These are phyloP conservation scores for Drosophila cognata DNA, from an alignment of 2,888 invertebrate genomes.

Conservation along the genomic window DNA sequence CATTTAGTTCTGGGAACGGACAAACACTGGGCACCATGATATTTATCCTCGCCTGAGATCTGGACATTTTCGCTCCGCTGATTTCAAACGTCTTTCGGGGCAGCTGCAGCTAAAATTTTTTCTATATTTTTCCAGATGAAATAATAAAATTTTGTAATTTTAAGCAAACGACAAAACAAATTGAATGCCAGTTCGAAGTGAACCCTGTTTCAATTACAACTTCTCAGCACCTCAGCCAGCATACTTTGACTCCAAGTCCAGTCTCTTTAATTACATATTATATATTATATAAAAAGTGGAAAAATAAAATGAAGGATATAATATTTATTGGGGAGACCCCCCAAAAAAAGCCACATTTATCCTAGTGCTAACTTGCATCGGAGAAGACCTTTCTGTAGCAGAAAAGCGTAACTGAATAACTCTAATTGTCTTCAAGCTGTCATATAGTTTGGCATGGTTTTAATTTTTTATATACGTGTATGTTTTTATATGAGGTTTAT, in stretches of 20 bases:
- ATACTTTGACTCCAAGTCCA: neutral
- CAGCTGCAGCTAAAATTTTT: neutral
- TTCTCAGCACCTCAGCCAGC: neutral
- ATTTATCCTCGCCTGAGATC: slow-evolving; percentile 32
- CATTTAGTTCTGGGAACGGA: slow-evolving; percentile 48
- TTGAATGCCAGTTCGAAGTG: neutral
- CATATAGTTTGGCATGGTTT: no score
- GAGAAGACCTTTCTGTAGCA: no score
- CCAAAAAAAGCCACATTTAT: no score
- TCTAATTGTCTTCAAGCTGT: no score
- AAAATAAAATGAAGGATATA: no score
- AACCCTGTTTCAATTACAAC: neutral
- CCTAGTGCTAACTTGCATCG: no score
- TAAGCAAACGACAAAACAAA: neutral
- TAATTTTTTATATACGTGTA: no score
- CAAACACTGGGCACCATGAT: slow-evolving; percentile 42
- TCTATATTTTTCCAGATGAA: neutral
- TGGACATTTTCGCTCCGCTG: slow-evolving; percentile 30
- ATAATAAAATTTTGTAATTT: slow-evolving; percentile 13
- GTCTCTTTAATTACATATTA: neutral
- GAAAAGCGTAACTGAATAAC: no score
- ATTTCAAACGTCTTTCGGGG: neutral
- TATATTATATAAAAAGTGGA: no score
- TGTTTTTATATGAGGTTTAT: no score
- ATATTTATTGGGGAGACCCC: no score